Evolutionary conservation across 2,113 vertebrate genomes (phyloP).

Genomic region (Galeopterus variegatus): DNA sequence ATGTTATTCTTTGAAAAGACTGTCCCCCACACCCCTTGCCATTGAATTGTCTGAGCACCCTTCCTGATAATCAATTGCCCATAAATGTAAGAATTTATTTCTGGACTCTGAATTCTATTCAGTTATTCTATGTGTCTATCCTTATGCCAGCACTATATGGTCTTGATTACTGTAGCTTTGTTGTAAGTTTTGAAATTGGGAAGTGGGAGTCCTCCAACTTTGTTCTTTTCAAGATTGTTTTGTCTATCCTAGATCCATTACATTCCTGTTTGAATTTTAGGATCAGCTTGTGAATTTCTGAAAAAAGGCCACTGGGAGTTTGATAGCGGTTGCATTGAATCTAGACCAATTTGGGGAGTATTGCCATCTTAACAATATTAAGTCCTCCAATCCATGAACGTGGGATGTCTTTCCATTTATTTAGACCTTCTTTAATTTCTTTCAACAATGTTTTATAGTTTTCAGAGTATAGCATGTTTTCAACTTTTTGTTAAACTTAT

Average conservation of each 20-base stretch:
- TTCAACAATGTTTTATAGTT: not conserved
- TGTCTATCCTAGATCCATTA: not conserved
- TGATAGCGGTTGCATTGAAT: not conserved
- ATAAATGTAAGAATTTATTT: not conserved
- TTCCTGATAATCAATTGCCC: not conserved
- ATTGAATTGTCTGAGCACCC: not conserved
- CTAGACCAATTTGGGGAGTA: not conserved
- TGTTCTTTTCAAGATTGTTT: not conserved
- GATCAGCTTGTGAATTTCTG: not conserved
- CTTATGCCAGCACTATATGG: not conserved
- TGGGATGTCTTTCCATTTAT: not conserved
- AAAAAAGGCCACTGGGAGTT: too few species aligned
- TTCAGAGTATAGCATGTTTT: not conserved
- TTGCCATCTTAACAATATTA: not conserved
- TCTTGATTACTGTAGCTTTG: not conserved
- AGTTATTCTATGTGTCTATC: not conserved
- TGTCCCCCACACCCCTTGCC: not conserved
- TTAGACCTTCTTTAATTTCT: conserved; percentile 21
- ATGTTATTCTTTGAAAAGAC: not conserved
- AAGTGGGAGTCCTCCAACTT: not conserved
- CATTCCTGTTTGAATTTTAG: not conserved
- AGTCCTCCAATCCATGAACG: not conserved
- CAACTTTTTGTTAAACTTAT: not conserved
- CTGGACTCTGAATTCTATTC: not conserved
- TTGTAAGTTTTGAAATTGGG: not conserved